These are phyloP conservation scores for Phrynocephalus versicolor DNA, from an alignment of 2,113 vertebrate species.

Conservation along the genomic window DNA sequence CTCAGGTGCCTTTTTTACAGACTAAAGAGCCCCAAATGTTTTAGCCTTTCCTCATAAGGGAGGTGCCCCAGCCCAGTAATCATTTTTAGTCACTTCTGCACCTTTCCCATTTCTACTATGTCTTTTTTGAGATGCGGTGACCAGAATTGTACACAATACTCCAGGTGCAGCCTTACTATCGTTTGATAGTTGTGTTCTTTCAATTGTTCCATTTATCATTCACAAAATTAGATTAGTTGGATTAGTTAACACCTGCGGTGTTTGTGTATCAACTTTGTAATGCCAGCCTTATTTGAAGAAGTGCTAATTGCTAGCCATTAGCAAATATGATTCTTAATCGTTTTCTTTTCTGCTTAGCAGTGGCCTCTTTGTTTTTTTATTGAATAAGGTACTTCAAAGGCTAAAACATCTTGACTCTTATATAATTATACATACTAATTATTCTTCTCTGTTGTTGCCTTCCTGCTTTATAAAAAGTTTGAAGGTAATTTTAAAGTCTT, in stretches of 20 bases:
- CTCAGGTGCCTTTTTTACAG: too few species aligned
- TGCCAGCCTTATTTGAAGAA: background rate
- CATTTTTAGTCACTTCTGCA: too few species aligned
- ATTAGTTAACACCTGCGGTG: background rate
- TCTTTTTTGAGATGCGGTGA: too few species aligned
- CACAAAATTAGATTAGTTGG: background rate
- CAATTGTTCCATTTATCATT: background rate
- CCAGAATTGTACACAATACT: too few species aligned
- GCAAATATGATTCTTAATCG: background rate
- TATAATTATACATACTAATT: rapidly evolving
- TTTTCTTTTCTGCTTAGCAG: background rate
- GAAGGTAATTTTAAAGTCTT: background rate
- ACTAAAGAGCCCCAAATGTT: too few species aligned
- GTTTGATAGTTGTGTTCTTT: background rate
- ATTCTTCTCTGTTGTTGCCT: background rate
- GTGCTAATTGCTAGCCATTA: background rate
- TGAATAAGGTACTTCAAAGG: slow-evolving; percentile 1
- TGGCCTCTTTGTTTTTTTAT: background rate
- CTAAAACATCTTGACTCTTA: background rate
- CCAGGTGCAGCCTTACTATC: too few species aligned
- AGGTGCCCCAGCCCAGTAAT: too few species aligned
- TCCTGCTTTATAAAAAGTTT: background rate
- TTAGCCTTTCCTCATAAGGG: too few species aligned
- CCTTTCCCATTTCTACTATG: too few species aligned
- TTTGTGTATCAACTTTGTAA: background rate